Base-by-base conservation (phyloP, 2,888 invertebrate genomes). In the Papilio elwesi region DNA sequence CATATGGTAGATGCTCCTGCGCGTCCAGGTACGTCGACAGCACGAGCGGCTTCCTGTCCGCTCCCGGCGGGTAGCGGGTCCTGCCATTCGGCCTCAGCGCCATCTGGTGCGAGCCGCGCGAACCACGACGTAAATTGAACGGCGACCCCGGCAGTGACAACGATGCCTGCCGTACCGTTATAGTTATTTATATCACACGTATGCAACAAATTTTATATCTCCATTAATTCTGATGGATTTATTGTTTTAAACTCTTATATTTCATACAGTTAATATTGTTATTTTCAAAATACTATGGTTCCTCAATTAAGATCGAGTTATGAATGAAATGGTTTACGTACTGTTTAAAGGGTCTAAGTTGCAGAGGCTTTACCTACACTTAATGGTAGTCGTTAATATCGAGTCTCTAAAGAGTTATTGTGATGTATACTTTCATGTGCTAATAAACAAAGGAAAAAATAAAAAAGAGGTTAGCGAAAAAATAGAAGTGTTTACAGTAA, bases 141-240 rank as follows among this genome's bases (percentile, higher is more conserved):
- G 99, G 99, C 82, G 99, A 99, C 83, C 98, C 98, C 84, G 99
- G 99, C 88, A 99, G 96, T 93, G 98, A 99, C 90, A 98, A 96
- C 92, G 98, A 99, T 87, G 98, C 97, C 98, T 99, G 96, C 85
- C 82, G 82, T 72, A 73, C 78, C 65, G 73, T 71, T 77, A 86
- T 77, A 86, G 81, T 65, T 63, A 66, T 71, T 47, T 49, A 59
- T 55, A 63, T 74, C 67, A 68, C 48, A n/a, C 36, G 38, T 11
- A 51, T 26, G 2, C n/a, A 51, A 48, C 12, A 55, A 69, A 49
- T 62, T 59, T 66, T 38, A 36, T 57, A 11, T 73, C 53, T 43
- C 52, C 9, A 66, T 66, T 66, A 48, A 16, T 38, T 64, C 43
- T 63, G 12, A 59, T 62, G 38, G 6, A 69, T 55, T 66, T 48